phyloP scores from a whole-genome alignment of 2,113 vertebrate genomes.

The Prolemur simus region DNA sequence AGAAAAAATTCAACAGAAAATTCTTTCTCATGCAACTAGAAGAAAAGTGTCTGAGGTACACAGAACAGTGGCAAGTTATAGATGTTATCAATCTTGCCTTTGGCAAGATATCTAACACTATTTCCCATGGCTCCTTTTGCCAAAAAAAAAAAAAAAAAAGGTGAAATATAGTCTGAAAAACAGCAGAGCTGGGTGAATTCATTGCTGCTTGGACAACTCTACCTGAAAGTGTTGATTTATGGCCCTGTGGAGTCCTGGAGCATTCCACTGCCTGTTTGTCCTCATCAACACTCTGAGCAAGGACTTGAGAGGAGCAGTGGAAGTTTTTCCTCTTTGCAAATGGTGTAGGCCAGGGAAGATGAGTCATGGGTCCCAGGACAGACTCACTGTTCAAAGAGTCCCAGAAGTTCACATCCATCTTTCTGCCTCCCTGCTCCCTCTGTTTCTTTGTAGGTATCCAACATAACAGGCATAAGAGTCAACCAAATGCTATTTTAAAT shows the following conservation, averaged over 20 bases:
- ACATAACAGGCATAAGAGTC: fast-evolving
- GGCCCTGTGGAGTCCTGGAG: background rate
- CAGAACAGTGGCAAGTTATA: background rate
- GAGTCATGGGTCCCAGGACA: background rate
- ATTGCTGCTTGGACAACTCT: background rate
- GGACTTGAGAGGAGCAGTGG: background rate
- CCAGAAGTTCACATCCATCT: background rate
- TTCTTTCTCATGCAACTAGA: background rate
- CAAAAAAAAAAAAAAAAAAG: background rate
- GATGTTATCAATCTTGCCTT: background rate
- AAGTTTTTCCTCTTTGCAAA: background rate
- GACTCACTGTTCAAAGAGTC: background rate
- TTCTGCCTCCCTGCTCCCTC: background rate
- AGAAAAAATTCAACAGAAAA: background rate
- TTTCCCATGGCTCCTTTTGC: background rate
- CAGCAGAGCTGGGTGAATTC: background rate
- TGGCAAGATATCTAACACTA: background rate
- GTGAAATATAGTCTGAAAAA: background rate
- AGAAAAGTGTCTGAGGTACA: background rate
- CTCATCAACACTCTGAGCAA: background rate
- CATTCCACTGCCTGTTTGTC: background rate
- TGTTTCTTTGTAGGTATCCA: background rate
- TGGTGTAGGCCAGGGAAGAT: background rate
- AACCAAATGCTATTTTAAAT: background rate
- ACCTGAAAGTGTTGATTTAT: background rate